Conservation (phyloP, 2,888 invertebrate genomes). For the Arge pagana region DNA sequence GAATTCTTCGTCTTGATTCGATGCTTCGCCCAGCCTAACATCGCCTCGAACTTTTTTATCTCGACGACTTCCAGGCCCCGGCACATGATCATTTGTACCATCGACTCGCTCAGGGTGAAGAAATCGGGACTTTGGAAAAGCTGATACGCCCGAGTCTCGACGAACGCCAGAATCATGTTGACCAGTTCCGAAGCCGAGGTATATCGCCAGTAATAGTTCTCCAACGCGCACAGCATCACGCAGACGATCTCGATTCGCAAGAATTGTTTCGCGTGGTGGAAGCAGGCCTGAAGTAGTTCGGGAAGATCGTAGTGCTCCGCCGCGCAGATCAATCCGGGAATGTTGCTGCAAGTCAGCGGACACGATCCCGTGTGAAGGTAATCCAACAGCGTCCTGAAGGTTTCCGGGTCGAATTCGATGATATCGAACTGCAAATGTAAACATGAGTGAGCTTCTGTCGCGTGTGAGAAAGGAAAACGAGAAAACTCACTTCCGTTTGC, state of each 20-base stretch:
- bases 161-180: constrained; percentile 91
- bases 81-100: constrained; percentile 94
- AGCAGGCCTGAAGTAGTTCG: constrained; percentile 90
- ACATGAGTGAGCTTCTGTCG: background rate
- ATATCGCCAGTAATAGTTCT: constrained; percentile 95
- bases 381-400: constrained; percentile 87
- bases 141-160: constrained; percentile 84
- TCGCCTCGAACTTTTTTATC: constrained; percentile 89
- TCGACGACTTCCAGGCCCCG: constrained; percentile 89
- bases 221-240: constrained; percentile 87
- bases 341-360: constrained; percentile 87
- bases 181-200: constrained; percentile 92
- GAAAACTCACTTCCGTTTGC: constrained; percentile 76
- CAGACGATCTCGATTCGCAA: constrained; percentile 91
- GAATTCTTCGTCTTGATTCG: constrained; percentile 70
- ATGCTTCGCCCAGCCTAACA: constrained; percentile 88
- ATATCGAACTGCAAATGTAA: constrained; percentile 77
- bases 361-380: constrained; percentile 93
- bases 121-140: constrained; percentile 85
- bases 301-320: constrained; percentile 94
- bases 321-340: constrained; percentile 90
- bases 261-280: constrained; percentile 94
- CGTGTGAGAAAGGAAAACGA: background rate
- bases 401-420: constrained; percentile 93
- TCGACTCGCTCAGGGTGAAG: constrained; percentile 86